Base-by-base conservation (phyloP, 1,140 invertebrate species). In the Anastrepha obliqua region DNA sequence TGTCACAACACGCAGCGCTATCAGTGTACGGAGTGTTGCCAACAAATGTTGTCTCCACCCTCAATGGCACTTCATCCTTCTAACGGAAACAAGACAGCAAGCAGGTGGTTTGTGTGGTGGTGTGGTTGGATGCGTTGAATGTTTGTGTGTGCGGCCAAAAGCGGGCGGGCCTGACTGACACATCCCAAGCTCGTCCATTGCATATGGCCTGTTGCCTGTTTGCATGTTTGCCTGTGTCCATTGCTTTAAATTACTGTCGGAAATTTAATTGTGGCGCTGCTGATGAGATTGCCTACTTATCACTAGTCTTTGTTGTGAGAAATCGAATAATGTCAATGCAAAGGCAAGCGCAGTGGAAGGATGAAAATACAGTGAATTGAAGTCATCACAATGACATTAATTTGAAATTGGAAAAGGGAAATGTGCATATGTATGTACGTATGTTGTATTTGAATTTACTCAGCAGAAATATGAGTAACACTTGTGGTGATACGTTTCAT, bases 161-260 rank as follows among this genome's bases (percentile, higher is more conserved):
- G 29, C 51, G 51, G 11, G 11, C 6, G 51, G 15, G 1, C 15
- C 42, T 47, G 11, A 29, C 29, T 29, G 29, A 29, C 29, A 29
- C 29, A 29, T 0, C 29, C 67, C 42, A 55, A 55, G 15, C 44
- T 17, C 6, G 13, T 17, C 67, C 67, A 5, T 17, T 44, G 67
- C 60, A 3, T 13, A 3, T 70, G 39, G 67, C 67, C 67, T 70
- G 74, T 42, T 81, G 29, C 29, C 29, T 29, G 29, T 29, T 29
- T 29, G 29, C 1, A 29, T 29, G 29, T 29, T 29, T 29, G 29
- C 29, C 29, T 29, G 29, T 29, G 51, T 81, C 74, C 74, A 55
- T 55, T 81, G n/a, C 47, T 81, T 81, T 81, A 81, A 81, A 81
- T 81, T 81, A 81, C 74, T 55, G 44, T 81, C 74, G 74, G 74